A percentile compares a stretch with the other conserved stretches of the same genome.
Conservation (phyloP, 2,888 invertebrate species). For the Drosophila multiciliata region DNA sequence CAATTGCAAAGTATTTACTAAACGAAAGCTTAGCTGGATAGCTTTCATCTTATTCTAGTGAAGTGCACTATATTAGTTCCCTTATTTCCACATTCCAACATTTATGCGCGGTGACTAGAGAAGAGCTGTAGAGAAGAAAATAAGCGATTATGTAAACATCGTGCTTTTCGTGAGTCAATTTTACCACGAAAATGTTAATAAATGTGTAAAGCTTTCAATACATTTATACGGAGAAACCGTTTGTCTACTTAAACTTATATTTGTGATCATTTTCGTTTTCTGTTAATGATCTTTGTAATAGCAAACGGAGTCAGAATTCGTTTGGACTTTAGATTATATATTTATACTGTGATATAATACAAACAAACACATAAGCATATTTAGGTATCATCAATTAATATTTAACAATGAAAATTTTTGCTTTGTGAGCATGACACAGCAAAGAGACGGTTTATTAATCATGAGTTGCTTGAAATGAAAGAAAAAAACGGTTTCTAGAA, state of each 20-base stretch:
- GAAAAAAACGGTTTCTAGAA: neutral
- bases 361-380: neutral
- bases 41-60: neutral
- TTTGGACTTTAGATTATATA: neutral
- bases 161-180: constrained; percentile 27
- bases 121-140: neutral
- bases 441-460: constrained; percentile 17
- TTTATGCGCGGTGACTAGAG: neutral
- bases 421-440: constrained; percentile 41
- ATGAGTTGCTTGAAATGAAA: neutral
- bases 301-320: neutral
- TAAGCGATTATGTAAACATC: neutral
- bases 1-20: neutral
- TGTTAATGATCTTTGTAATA: neutral
- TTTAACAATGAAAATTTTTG: neutral
- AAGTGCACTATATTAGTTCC: neutral
- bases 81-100: neutral
- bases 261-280: neutral
- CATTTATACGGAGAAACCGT: neutral
- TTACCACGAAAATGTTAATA: constrained; percentile 3
- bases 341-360: neutral
- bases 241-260: neutral
- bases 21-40: neutral
- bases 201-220: constrained; percentile 8
- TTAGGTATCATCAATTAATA: neutral